Evolutionary conservation across 2,113 vertebrate species (phyloP).

Genomic region (Narcine bancroftii): DNA sequence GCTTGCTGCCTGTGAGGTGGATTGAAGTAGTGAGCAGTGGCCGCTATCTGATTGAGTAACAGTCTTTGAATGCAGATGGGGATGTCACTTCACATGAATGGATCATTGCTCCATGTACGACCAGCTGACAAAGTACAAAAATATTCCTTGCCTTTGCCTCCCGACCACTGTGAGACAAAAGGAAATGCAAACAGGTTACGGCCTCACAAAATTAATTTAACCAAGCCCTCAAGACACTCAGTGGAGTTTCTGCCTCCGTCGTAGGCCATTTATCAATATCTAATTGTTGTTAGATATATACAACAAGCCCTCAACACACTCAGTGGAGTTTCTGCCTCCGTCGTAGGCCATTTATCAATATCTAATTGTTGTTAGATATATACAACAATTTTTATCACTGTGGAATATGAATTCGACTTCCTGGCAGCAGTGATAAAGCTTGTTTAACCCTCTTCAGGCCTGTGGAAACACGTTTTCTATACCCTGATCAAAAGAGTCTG

Average conservation of each 20-base stretch:
- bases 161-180: slow-evolving; percentile 11
- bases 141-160: slow-evolving; percentile 5
- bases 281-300: slow-evolving; percentile 26
- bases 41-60: slow-evolving; percentile 31
- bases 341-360: slow-evolving; percentile 28
- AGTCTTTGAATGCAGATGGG: slow-evolving; percentile 21
- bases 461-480: neutral
- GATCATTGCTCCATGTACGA: neutral
- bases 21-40: neutral
- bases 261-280: slow-evolving; percentile 32
- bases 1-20: neutral
- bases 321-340: slow-evolving; percentile 17
- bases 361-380: slow-evolving; percentile 26
- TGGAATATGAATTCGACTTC: neutral
- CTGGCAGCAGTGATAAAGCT: neutral
- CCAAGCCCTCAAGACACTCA: slow-evolving; percentile 17
- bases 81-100: slow-evolving; percentile 8
- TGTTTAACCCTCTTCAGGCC: slow-evolving; percentile 5
- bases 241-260: slow-evolving; percentile 15
- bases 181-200: slow-evolving; percentile 22
- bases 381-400: slow-evolving; percentile 8
- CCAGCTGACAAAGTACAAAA: slow-evolving; percentile 35
- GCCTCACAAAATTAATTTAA: slow-evolving; percentile 30
- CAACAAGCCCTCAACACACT: slow-evolving; percentile 20
- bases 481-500: neutral